Evolutionary conservation across 1,140 invertebrate species (phyloP).

Genomic region (Drosophila fuyamai): DNA sequence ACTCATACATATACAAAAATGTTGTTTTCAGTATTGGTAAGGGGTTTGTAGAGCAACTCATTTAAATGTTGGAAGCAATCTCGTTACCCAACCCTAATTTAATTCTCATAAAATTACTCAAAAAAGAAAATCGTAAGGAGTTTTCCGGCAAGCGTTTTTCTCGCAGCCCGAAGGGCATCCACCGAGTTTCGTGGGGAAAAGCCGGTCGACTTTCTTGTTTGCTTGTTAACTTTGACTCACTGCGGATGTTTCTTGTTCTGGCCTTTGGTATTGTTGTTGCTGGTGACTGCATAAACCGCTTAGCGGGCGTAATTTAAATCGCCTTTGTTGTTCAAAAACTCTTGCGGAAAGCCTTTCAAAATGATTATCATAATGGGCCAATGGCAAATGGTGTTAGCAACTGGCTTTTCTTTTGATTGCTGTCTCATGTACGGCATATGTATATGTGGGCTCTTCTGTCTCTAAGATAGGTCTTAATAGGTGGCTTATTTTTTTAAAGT

Average conservation of each 20-base stretch:
- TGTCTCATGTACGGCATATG: neutral
- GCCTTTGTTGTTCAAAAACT: slow-evolving; percentile 69
- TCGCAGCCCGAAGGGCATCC: slow-evolving; percentile 18
- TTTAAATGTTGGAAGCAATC: neutral
- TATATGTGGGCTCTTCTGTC: neutral
- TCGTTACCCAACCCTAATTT: neutral
- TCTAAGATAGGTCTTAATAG: neutral
- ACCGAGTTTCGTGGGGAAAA: slow-evolving; percentile 31
- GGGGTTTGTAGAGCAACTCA: neutral
- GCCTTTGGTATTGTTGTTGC: slow-evolving; percentile 33
- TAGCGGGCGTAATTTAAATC: slow-evolving; percentile 79
- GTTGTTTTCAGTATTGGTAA: too few species aligned
- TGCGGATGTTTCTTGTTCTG: slow-evolving; percentile 44
- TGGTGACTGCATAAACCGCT: slow-evolving; percentile 67
- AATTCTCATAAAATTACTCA: slow-evolving; percentile 7
- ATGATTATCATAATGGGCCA: slow-evolving; percentile 67
- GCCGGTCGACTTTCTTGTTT: slow-evolving; percentile 41
- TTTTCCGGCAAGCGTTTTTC: slow-evolving; percentile 13
- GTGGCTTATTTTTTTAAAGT: neutral
- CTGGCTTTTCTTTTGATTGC: slow-evolving; percentile 25
- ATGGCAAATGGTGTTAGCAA: slow-evolving; percentile 54
- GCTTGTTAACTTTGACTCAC: slow-evolving; percentile 53
- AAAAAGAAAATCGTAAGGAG: neutral
- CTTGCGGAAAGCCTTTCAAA: slow-evolving; percentile 67
- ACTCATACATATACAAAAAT: too few species aligned